Evolutionary conservation across 1,140 invertebrate genomes (phyloP).

Genomic region (Metopolophium dirhodum): DNA sequence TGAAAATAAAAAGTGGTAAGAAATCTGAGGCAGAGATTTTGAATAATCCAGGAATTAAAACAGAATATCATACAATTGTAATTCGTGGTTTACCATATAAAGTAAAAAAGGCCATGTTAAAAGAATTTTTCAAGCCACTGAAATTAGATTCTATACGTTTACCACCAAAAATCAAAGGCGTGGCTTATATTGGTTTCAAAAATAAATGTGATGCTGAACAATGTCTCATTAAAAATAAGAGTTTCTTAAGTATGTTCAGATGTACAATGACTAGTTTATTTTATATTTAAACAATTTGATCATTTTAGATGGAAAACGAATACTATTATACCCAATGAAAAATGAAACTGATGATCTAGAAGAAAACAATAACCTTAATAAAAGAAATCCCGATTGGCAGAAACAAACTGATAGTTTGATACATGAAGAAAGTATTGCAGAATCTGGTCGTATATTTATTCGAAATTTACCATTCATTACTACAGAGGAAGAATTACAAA

Average conservation of each 20-base stretch:
- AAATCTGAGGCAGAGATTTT: constrained; percentile 62
- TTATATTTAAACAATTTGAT: not conserved
- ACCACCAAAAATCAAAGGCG: constrained; percentile 78
- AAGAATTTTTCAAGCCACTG: constrained; percentile 83
- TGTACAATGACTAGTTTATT: not conserved
- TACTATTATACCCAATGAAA: constrained; percentile 60
- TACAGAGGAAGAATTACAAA: constrained; percentile 86
- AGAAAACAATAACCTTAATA: constrained; percentile 62
- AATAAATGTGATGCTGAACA: constrained; percentile 81
- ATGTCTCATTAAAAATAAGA: constrained; percentile 83
- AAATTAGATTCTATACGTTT: constrained; percentile 80
- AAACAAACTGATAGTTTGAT: constrained; percentile 74
- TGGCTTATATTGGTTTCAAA: constrained; percentile 90
- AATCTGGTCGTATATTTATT: constrained; percentile 93
- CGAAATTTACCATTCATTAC: constrained; percentile 90
- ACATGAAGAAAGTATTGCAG: constrained; percentile 82
- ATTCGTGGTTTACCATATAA: constrained; percentile 73
- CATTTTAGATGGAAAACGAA: constrained; percentile 59
- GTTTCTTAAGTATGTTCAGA: constrained; percentile 75
- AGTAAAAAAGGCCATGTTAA: constrained; percentile 80
- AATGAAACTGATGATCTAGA: constrained; percentile 64
- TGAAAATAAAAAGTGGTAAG: constrained; percentile 62
- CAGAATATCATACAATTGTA: constrained; percentile 59
- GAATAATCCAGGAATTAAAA: not conserved
- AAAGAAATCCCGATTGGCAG: constrained; percentile 67